Conservation (phyloP, 1,140 invertebrate genomes). For the Bombyx mandarina region DNA sequence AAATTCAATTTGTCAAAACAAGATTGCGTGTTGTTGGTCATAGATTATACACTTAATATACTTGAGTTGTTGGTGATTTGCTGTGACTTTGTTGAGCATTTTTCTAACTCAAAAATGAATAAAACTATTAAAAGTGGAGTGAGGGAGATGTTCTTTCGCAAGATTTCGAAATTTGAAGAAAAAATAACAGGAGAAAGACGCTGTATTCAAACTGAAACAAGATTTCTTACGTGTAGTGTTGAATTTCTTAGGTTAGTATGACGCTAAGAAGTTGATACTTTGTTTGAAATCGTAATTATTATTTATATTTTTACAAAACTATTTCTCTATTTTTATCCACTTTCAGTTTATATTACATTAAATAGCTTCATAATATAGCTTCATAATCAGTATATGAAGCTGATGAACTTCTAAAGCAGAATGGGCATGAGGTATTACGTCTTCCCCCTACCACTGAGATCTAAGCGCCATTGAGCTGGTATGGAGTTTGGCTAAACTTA, state of each 20-base stretch:
- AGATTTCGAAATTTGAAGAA: background rate
- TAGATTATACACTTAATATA: no score
- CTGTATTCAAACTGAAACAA: background rate
- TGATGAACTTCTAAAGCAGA: no score
- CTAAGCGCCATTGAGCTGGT: slow-evolving; percentile 8
- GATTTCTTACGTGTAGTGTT: background rate
- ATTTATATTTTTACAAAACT: background rate
- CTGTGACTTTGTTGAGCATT: background rate
- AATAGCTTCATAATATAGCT: background rate
- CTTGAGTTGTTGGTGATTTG: slow-evolving; percentile 1
- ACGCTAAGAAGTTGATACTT: background rate
- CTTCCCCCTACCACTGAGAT: no score
- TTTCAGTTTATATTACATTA: background rate
- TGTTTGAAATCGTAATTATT: background rate
- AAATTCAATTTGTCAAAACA: background rate
- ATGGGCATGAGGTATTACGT: no score
- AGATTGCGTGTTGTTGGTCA: background rate
- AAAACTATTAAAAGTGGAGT: no score
- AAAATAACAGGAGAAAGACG: slow-evolving; percentile 1
- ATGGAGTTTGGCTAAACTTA: background rate
- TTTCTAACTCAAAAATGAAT: background rate
- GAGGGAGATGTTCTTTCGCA: background rate
- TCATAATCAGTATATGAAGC: no score
- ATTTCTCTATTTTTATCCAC: background rate
- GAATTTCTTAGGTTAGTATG: background rate